Base-by-base conservation (phyloP, 2,113 vertebrate genomes). In the Phalacrocorax brasilianus region DNA sequence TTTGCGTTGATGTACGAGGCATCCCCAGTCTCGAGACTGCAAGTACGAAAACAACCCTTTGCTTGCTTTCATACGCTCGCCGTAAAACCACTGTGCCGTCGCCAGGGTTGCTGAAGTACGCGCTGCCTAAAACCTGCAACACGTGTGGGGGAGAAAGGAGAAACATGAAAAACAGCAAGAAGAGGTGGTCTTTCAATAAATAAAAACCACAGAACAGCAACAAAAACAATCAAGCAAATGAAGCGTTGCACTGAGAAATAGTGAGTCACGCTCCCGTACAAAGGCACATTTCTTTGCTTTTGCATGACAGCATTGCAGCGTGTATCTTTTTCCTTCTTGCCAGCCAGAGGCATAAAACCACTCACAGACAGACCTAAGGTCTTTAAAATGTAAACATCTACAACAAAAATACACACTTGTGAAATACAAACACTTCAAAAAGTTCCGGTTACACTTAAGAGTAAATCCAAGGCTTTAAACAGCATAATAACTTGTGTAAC, bases 261-360 rank as follows among this genome's bases (percentile, higher is more conserved):
- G 74, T 97, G 96, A 97, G 81, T 97, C 97, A 95, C 8, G 0
- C 80, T 85, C 71, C 83, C 2, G 5, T 62, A 97, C 92, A 97
- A 95, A 97, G 94, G 89, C 91, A 92, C 94, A 88, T 30, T 97
- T 93, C 92, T 97, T 95, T 14, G 50, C 94, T 94, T 66, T 92
- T 47, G 94, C 95, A 93, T 96, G 95, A 97, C 92, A 96, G 38
- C 94, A 97, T 68, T 71, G 6, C 58, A 85, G 79, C 38, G 89
- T 70, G 65, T 89, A 92, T 97, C 95, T 92, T 94, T 97, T 97
- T 95, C 95, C 89, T 93, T 80, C 65, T 85, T 93, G 58, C 89
- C 89, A 97, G 97, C 96, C 94, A 96, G 95, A 92, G 91, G 91
- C 95, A 91, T 73, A 93, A 96, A 97, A 96, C 95, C 91, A 88